Base-by-base conservation (phyloP, 2,797 vertebrate genomes). In the Argyrosomus regius region DNA sequence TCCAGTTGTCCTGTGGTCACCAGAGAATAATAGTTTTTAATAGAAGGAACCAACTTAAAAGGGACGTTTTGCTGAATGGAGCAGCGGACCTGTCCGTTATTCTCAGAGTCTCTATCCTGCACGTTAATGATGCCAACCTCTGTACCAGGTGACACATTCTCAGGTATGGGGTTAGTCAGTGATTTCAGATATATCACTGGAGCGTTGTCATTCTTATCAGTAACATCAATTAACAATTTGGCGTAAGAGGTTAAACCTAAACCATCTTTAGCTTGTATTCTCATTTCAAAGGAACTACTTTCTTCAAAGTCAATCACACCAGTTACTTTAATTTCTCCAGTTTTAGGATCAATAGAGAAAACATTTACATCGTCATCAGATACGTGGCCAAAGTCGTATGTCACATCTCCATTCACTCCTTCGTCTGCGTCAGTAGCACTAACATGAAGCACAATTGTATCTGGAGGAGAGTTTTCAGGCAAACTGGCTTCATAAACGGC, bases 181-280 rank as follows among this genome's bases (percentile, higher is more conserved):
- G 96, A 95, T 12, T 95, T 93, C 0, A 97, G 5, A 0, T 64
- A 78, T 6, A 97, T 89, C 1, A 94, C 88, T 0, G 96, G 96
- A 0, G 85, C 53, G 0, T 95, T 94, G n/a, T 95, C 94, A 62
- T 94, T 95, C 0, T 90, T 5, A 69, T 94, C 92, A 14, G 56
- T 64, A 6, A 94, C 49, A 62, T 93, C 87, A 65, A 94, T 85
- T 0, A 89, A 1, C 0, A 94, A 61, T 72, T 88, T 90, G 0
- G 89, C 85, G 5, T 92, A 91, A 0, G 92, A 88, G 0, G 90
- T 84, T 1, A 92, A 8, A 0, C 94, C 94, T 24, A 92, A 85
- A 2, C 90, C 90, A 45, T 95, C 95, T 69, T 87, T 95, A 7
- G 89, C 79, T 26, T 84, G 0, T 0, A 87, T 31, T 20, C 41